Base-by-base conservation (phyloP, 2,888 invertebrate species). In the Calameuta pallipes region DNA sequence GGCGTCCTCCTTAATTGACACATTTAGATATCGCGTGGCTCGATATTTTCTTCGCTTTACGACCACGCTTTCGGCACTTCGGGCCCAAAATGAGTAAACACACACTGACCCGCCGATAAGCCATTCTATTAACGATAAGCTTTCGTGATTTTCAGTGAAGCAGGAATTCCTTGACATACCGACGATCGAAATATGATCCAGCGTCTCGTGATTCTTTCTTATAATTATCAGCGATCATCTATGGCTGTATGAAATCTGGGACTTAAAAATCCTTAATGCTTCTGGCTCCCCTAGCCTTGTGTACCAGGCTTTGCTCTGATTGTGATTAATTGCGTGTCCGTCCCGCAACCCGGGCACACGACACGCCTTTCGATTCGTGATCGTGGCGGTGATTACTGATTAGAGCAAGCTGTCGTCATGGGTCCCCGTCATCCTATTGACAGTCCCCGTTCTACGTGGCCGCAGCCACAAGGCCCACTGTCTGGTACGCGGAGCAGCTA, bases 1-100 rank as follows among this genome's bases (percentile, higher is more conserved):
- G 82, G 68, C 85, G 41, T 37, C 23, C 30, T 69, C 69, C 75
- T 80, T 81, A 83, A 85, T 85, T 83, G 83, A 83, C 82, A 80
- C 78, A 80, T 83, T 82, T 81, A 85, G 83, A 83, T 83, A 84
- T 75, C 75, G 74, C 74, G 77, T 77, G 80, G 80, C 79, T 34
- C 37, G 30, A 37, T 36, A 74, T 74, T 74, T 37, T 34, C 37
- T 35, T 36, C 34, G 36, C 30, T 74, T 34, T 34, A 74, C 74
- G 74, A 74, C 37, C 71, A 34, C 71, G 71, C 30, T 31, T 71
- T 33, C 33, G 13, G 71, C 30, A 23, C 71, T 9, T 34, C 33
- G 23, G 30, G 30, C 71, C 23, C 33, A 23, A 11, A 30, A 71
- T 1, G 34, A 30, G 9, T 33, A 34, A 31, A 34, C 31, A 71